Base-by-base conservation (phyloP, 2,113 vertebrate genomes). In the Anhinga anhinga region DNA sequence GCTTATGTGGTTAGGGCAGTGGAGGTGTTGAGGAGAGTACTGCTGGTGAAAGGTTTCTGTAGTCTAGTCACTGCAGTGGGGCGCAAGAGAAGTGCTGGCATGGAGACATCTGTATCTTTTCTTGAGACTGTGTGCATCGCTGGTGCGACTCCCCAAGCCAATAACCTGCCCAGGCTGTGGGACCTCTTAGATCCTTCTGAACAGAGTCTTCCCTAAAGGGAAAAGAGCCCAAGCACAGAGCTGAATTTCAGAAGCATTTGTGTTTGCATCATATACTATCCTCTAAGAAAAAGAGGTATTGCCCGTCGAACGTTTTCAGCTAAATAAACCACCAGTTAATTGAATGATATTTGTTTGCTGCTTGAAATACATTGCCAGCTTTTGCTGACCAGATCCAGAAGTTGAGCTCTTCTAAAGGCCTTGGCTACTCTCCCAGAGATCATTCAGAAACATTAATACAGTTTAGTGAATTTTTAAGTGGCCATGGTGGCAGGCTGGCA, bases 361-460 rank as follows among this genome's bases (percentile, higher is more conserved):
- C 78, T 90, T 72, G 38, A 74, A 88, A 49, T 84, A 19, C 14
- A 13, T 47, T 58, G 50, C 50, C 72, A 66, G 58, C 17, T 94
- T 86, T 85, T 94, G 21, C 32, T 78, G 78, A 86, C 62, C 50
- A 70, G 77, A 73, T 85, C 34, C 62, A 93, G 90, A 73, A 82
- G 59, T 3, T 86, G 66, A 85, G 23, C 50, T 78, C 20, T 22
- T 87, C 47, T 65, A 27, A 94, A 70, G 29, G 40, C 61, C 36
- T 96, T 95, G 88, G 88, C 91, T 94, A 40, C 78, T 95, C 47
- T 97, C 92, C 94, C 58, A 78, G 53, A 70, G 79, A 86, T 86
- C 66, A 63, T 89, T 95, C 52, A 90, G 74, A 93, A 96, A 66
- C 10, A 11, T 22, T 82, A 36, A 82, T 79, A 63, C 8, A 26